Evolutionary conservation across 1,140 invertebrate species (phyloP).

Genomic region (Neodiprion virginianus): DNA sequence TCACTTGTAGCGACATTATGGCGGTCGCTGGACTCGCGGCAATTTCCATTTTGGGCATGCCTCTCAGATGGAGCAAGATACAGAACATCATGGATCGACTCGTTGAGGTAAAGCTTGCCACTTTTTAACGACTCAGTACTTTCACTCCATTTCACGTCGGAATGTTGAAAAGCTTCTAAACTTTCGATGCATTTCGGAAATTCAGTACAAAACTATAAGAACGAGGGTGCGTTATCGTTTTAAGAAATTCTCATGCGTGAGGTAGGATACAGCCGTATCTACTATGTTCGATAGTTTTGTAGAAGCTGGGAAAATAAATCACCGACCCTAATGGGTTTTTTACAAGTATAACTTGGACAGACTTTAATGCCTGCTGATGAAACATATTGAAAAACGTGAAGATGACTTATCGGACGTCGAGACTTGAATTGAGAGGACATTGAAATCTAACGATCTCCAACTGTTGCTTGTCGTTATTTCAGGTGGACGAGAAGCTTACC

Average conservation of each 20-base stretch:
- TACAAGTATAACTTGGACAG: no score
- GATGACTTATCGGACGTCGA: conserved; percentile 8
- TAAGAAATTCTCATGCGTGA: no score
- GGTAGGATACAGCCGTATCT: no score
- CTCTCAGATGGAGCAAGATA: conserved; percentile 47
- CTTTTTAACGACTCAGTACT: neutral
- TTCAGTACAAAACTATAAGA: no score
- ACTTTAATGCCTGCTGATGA: neutral
- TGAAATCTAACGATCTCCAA: neutral
- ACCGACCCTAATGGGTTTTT: no score
- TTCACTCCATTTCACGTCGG: no score
- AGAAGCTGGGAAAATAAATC: no score
- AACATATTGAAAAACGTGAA: conserved; percentile 12
- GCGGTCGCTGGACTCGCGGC: conserved; percentile 44
- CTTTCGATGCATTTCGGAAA: no score
- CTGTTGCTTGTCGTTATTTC: neutral
- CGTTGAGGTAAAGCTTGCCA: conserved; percentile 38
- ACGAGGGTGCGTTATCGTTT: no score
- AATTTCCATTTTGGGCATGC: conserved; percentile 39
- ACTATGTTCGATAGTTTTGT: no score
- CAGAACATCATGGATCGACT: conserved; percentile 44
- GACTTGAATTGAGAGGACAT: conserved; percentile 8
- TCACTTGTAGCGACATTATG: conserved; percentile 50
- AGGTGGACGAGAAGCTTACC: conserved; percentile 50
- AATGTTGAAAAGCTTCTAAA: no score